phyloP scores from a whole-genome alignment of 2,888 invertebrate genomes.

The Leptothorax acervorum region DNA sequence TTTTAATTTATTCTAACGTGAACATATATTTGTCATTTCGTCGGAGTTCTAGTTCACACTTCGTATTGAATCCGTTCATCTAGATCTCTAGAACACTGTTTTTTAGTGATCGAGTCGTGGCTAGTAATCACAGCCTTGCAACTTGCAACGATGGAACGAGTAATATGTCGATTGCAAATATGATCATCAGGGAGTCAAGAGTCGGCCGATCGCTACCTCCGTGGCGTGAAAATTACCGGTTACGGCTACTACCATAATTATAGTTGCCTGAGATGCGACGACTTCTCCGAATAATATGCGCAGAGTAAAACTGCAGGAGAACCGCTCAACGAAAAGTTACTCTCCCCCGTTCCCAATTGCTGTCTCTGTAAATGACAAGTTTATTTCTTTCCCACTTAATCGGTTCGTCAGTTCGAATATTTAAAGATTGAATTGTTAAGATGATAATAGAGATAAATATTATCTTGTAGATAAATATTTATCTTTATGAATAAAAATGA shows the following conservation, averaged over 20 bases:
- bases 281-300: conserved; percentile 31
- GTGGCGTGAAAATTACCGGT: conserved; percentile 38
- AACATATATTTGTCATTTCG: background rate
- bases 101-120: background rate
- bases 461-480: background rate
- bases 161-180: conserved; percentile 5
- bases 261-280: conserved; percentile 8
- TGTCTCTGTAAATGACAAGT: background rate
- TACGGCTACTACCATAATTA: conserved; percentile 36
- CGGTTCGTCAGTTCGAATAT: background rate
- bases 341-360: background rate
- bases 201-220: conserved; percentile 23
- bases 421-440: background rate
- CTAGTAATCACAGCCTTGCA: conserved; percentile 34
- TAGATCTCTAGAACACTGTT: background rate
- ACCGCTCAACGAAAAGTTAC: background rate
- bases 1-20: conserved; percentile 14
- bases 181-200: conserved; percentile 13
- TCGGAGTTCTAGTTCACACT: background rate
- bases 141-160: conserved; percentile 37
- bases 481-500: background rate
- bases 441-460: too few species aligned
- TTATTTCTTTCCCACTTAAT: background rate
- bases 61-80: background rate
- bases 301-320: background rate